Evolutionary conservation across 1,140 invertebrate species (phyloP).

Genomic region (Tribolium castaneum): DNA sequence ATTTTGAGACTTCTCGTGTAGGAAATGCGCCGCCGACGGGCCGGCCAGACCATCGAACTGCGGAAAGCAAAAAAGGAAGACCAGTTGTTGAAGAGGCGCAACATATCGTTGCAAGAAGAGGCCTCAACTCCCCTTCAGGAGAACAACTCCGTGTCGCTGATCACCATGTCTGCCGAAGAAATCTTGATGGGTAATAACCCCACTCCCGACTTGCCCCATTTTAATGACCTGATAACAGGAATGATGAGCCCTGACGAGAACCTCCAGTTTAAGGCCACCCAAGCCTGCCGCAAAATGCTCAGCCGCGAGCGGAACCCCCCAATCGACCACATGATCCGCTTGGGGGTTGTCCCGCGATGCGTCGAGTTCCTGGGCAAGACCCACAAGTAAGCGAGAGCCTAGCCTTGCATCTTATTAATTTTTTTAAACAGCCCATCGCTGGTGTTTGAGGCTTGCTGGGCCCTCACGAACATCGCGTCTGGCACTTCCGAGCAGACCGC

Average conservation of each 20-base stretch:
- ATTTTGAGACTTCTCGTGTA: conserved; percentile 58
- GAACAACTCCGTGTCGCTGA: conserved; percentile 64
- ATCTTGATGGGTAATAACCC: conserved; percentile 68
- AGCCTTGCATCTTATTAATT: not conserved
- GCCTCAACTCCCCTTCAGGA: conserved; percentile 69
- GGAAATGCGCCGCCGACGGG: conserved; percentile 89
- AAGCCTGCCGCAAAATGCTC: conserved; percentile 88
- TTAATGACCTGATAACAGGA: conserved; percentile 50
- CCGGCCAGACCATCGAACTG: conserved; percentile 89
- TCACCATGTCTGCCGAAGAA: conserved; percentile 69
- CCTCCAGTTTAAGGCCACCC: conserved; percentile 75
- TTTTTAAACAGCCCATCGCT: conserved; percentile 76
- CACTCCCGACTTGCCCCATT: too few species aligned
- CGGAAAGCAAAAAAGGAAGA: conserved; percentile 96
- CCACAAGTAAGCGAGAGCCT: conserved; percentile 71
- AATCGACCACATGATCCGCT: conserved; percentile 88
- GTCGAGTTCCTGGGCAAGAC: conserved; percentile 79
- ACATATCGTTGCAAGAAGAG: conserved; percentile 70
- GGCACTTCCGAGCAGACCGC: conserved; percentile 92
- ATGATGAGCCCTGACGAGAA: conserved; percentile 73
- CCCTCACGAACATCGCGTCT: conserved; percentile 97
- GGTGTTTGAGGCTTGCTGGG: conserved; percentile 99
- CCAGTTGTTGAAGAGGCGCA: conserved; percentile 91
- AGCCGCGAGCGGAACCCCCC: conserved; percentile 94
- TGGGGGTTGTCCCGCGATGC: conserved; percentile 88